Base-by-base conservation (phyloP, 2,888 invertebrate genomes). In the Cerastis leucographa region DNA sequence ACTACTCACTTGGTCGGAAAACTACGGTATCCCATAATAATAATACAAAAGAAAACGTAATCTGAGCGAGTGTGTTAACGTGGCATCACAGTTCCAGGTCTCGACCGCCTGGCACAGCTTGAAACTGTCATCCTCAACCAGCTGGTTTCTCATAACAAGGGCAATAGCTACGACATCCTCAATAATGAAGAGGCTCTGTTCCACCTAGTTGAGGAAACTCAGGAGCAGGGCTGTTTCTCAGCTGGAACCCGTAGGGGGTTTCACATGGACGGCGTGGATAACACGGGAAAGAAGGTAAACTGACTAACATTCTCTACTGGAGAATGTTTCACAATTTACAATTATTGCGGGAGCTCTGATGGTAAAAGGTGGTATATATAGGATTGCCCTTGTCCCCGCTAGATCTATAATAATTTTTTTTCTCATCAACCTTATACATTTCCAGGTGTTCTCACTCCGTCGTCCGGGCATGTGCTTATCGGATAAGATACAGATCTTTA, bases 401-500 rank as follows among this genome's bases (percentile, higher is more conserved):
- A 29, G 9, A 73, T 46, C 19, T 22, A 35, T 35, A 56, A n/a
- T 35, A n/a, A 25, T 44, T 35, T 11, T 12, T 61, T 22, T 49
- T 14, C 22, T 56, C 14, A 14, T 76, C 1, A 46, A 40, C 5
- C n/a, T 46, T 35, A 9, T 44, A 64, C 17, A 42, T 51, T 78
- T 69, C 42, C 88, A 94, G 94, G 91, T 93, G 76, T 89, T 94
- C 29, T 89, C 88, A 19, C 89, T 94, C 22, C 92, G 94, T 0
- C 90, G 94, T 0, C 94, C 94, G 1, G 90, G 89, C 85, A 91
- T 91, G 17, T 91, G 92, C 77, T 90, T 93, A 0, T 84, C 89
- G 0, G 93, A 94, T 83, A 94, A 94, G 89, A 91, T 94, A 92
- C 91, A 94, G 72, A 91, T 94, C 73, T 70, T 71, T 1, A 85